phyloP scores from a whole-genome alignment of 1,140 invertebrate species.

The Ostrea denselamellosa region DNA sequence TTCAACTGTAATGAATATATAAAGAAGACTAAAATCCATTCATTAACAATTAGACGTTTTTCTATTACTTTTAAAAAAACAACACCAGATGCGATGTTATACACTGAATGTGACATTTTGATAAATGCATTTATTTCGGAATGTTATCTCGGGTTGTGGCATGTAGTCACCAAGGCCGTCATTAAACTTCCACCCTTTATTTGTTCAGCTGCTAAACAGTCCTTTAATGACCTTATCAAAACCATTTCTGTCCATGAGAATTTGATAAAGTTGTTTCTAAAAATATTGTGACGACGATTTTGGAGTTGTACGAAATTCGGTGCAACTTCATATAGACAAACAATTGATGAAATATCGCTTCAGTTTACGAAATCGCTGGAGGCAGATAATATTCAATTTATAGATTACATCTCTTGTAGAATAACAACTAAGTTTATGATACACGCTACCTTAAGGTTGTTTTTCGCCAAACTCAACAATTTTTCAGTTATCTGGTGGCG shows the following conservation, averaged over 20 bases:
- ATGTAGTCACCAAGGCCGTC: background rate
- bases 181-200: background rate
- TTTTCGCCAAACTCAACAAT: too few relatives aligned
- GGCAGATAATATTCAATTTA: too few relatives aligned
- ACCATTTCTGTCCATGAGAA: background rate
- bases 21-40: too few relatives aligned
- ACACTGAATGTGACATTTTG: background rate
- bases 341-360: background rate
- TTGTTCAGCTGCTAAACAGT: background rate
- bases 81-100: too few relatives aligned
- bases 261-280: slow-evolving; percentile 19
- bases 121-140: background rate
- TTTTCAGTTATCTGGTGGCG: too few relatives aligned
- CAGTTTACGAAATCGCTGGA: background rate
- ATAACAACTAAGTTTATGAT: too few relatives aligned
- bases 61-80: too few relatives aligned
- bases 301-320: too few relatives aligned
- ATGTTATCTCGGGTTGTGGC: background rate
- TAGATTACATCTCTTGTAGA: too few relatives aligned
- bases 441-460: too few relatives aligned
- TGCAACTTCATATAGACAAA: background rate
- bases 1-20: too few relatives aligned
- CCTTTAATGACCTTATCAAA: slow-evolving; percentile 12
- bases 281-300: background rate
- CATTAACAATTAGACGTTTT: too few relatives aligned